Conservation (phyloP, 2,797 vertebrate species). For the Pantherophis vulpinus region DNA sequence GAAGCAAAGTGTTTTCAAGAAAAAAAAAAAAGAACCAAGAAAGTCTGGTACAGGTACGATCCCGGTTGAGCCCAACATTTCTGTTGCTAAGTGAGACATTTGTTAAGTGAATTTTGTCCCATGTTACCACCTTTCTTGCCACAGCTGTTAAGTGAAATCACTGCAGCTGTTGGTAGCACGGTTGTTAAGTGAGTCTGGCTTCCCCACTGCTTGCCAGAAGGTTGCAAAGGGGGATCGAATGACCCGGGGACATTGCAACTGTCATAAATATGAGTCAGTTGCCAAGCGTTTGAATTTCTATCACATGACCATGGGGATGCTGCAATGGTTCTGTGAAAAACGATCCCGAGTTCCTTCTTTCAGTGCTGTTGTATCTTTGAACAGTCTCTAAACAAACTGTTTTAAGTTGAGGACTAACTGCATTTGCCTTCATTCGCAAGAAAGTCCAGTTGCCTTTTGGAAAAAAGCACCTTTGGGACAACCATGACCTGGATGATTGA, state of each 20-base stretch:
- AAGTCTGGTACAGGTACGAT: background rate
- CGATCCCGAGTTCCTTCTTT: background rate
- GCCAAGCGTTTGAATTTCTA: background rate
- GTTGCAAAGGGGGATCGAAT: background rate
- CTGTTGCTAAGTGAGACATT: background rate
- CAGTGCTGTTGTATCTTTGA: background rate
- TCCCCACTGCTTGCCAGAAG: background rate
- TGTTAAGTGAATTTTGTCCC: background rate
- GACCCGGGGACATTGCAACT: rapidly evolving
- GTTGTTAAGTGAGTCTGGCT: background rate
- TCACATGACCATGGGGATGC: background rate
- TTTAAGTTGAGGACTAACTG: background rate
- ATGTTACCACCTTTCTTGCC: background rate
- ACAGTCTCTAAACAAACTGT: background rate
- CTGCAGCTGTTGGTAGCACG: too few species aligned
- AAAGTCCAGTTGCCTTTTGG: background rate
- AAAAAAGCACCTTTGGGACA: background rate
- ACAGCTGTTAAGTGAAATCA: background rate
- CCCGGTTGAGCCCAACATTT: background rate
- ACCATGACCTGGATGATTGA: background rate
- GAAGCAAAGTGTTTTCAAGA: background rate
- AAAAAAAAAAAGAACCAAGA: background rate
- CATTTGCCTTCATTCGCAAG: background rate
- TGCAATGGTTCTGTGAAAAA: background rate
- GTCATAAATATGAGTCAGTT: background rate